Evolutionary conservation across 2,888 invertebrate genomes (phyloP), one percentile per base, ranked within the genome.

Genomic region (Physocephala rufipes): DNA sequence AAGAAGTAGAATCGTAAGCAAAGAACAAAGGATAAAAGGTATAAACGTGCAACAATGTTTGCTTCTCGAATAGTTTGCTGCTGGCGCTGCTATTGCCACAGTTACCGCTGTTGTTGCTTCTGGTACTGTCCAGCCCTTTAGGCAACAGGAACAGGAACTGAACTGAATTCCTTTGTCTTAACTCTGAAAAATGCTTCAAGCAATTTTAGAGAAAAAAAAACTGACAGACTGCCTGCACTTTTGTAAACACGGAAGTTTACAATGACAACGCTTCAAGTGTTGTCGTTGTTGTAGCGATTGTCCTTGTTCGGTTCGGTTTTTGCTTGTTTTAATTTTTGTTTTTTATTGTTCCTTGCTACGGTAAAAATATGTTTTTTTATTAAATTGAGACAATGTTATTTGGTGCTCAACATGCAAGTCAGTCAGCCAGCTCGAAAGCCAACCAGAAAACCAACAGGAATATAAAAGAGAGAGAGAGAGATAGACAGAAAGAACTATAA

Each of bases 71-170:
- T 30, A n/a, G 9, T 43, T 51, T 51, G 43, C 13, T 19, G 63
- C 47, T 47, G 53, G 45, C 58, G 53, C 58, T 59, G 36, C 47
- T 19, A 28, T 51, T 55, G 53, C 58, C 49, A 24, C 9, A 24
- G 58, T 24, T 36, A 61, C 28, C 55, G 63, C 30, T 63, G 36
- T 15, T 26, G 28, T 21, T 58, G 36, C 45, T 70, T 26, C 55
- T 55, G 43, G 63, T 30, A n/a, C 43, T 24, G 26, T 55, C 24
- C 5, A 55, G 3, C 26, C 26, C 26, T 55, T 13, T n/a, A 21
- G 55, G 21, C 55, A 55, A 21, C 19, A 55, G 13, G 21, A 55
- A n/a, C n/a, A n/a, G n/a, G n/a, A n/a, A n/a, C n/a, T n/a, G n/a
- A n/a, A 55, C 26, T 24, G 55, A 55, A 26, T 36, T 36, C 36